Conservation (phyloP, 2,113 vertebrate species). For the Thymallus thymallus region DNA sequence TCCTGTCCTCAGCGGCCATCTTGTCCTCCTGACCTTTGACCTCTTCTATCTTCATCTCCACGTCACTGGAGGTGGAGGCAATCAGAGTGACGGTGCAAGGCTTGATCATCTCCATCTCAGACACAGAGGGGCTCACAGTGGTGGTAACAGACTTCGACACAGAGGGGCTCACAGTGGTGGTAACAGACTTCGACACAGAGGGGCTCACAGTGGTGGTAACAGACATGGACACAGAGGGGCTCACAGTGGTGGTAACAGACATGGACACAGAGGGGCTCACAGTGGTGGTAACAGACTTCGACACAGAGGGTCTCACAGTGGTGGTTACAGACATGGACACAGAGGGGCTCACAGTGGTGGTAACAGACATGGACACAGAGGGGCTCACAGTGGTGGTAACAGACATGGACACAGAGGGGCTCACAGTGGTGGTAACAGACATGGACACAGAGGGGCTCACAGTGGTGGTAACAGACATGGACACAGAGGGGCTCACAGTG, state of each 20-base stretch:
- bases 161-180: neutral
- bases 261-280: neutral
- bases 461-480: too few relatives aligned
- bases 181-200: neutral
- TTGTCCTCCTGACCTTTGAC: slow-evolving; percentile 71
- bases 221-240: neutral
- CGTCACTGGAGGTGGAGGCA: slow-evolving; percentile 82
- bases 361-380: too few relatives aligned
- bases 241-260: neutral
- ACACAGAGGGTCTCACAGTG: neutral
- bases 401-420: too few relatives aligned
- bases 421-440: too few relatives aligned
- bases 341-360: neutral
- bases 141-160: neutral
- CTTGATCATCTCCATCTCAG: slow-evolving; percentile 95
- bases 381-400: neutral
- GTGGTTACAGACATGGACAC: neutral
- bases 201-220: neutral
- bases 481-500: too few relatives aligned
- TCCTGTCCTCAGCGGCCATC: slow-evolving; percentile 59
- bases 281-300: neutral
- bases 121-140: slow-evolving; percentile 63
- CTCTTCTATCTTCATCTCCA: slow-evolving; percentile 66
- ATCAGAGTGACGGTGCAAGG: slow-evolving; percentile 84
- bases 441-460: too few relatives aligned